Percentiles rank a stretch among this genome's conserved stretches.
Conservation (phyloP, 2,888 invertebrate genomes). For the Hirtodrosophila trivittata region DNA sequence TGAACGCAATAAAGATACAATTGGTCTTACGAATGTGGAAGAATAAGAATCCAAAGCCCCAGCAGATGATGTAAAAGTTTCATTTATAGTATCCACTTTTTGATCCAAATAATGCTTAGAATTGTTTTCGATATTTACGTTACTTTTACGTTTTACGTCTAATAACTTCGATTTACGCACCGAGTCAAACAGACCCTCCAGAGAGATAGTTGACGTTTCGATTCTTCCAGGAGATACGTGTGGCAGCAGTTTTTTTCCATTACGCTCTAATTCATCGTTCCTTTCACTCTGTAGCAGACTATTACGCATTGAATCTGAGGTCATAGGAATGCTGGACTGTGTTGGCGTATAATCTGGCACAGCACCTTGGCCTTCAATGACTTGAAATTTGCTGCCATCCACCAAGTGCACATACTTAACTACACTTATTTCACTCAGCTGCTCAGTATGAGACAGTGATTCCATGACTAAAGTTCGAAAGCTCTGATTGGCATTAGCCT, state of each 20-base stretch:
- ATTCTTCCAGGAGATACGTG: slow-evolving; percentile 82
- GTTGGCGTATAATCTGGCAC: slow-evolving; percentile 83
- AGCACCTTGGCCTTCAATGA: slow-evolving; percentile 83
- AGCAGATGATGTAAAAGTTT: slow-evolving; percentile 54
- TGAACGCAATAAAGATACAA: slow-evolving; percentile 82
- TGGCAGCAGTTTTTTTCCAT: slow-evolving; percentile 79
- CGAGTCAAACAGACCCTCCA: slow-evolving; percentile 88
- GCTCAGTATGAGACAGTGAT: slow-evolving; percentile 86
- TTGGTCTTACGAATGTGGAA: slow-evolving; percentile 82
- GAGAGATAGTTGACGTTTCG: slow-evolving; percentile 88
- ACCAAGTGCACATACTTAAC: slow-evolving; percentile 88
- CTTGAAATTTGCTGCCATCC: slow-evolving; percentile 82
- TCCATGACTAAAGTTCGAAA: slow-evolving; percentile 85
- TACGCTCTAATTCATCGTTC: slow-evolving; percentile 54
- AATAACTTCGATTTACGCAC: too few species aligned
- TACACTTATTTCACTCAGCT: slow-evolving; percentile 89
- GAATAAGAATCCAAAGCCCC: too few species aligned
- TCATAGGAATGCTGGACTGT: slow-evolving; percentile 56
- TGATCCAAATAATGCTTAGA: slow-evolving; percentile 10
- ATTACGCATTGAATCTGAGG: slow-evolving; percentile 73
- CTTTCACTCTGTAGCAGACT: slow-evolving; percentile 60
- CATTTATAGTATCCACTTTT: slow-evolving; percentile 7
- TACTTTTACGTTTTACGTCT: too few species aligned
- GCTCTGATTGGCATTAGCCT: slow-evolving; percentile 84
- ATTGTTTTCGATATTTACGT: slow-evolving; percentile 46